Evolutionary conservation across 2,888 invertebrate species (phyloP).

Genomic region (Andricus curvator): DNA sequence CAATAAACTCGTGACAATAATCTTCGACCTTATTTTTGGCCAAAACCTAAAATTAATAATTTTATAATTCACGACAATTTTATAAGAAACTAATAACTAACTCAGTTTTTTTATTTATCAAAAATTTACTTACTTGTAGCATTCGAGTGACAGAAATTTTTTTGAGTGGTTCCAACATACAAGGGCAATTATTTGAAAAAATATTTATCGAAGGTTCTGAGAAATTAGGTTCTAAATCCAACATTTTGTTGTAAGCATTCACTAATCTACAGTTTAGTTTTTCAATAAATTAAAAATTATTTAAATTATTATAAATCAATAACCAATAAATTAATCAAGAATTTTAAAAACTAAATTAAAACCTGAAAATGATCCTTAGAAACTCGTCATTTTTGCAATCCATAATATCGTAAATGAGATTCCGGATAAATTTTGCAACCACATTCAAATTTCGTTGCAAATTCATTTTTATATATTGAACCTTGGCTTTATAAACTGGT

Average conservation of each 20-base stretch:
- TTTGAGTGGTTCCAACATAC: constrained; percentile 84
- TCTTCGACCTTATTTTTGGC: constrained; percentile 85
- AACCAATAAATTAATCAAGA: constrained; percentile 3
- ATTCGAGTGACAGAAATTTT: constrained; percentile 87
- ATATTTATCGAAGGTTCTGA: constrained; percentile 82
- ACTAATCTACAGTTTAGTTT: constrained; percentile 79
- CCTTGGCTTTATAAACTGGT: constrained; percentile 65
- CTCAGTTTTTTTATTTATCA: constrained; percentile 5
- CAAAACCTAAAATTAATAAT: constrained; percentile 78
- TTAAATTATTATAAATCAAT: constrained; percentile 62
- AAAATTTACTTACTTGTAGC: constrained; percentile 82
- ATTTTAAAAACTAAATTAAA: background rate
- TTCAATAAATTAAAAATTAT: background rate
- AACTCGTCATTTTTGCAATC: constrained; percentile 61
- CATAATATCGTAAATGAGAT: constrained; percentile 62
- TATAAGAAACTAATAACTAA: background rate
- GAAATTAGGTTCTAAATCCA: constrained; percentile 82
- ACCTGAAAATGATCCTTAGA: constrained; percentile 66
- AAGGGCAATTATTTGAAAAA: constrained; percentile 89
- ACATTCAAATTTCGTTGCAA: constrained; percentile 64
- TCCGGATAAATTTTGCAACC: constrained; percentile 60
- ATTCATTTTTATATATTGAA: constrained; percentile 54
- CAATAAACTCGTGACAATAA: constrained; percentile 86
- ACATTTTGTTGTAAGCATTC: constrained; percentile 82
- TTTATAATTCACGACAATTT: background rate